Evolutionary conservation across 2,888 invertebrate species (phyloP).

Genomic region (Nomada flava): DNA sequence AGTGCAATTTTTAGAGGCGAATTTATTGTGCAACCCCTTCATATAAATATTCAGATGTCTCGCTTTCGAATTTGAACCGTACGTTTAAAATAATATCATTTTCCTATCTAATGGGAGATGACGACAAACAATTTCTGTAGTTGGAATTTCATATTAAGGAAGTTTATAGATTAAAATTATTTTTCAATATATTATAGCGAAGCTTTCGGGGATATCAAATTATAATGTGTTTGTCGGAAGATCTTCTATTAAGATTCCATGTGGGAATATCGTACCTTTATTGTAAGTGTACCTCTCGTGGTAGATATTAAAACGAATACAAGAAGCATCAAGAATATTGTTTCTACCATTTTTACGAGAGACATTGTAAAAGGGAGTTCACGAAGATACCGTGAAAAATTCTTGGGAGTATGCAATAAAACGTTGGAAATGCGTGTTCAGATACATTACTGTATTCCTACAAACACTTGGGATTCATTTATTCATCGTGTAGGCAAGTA

Average conservation of each 20-base stretch:
- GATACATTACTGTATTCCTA: neutral
- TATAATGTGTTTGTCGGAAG: neutral
- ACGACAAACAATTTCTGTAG: too few relatives aligned
- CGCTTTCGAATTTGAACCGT: too few relatives aligned
- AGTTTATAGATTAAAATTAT: too few relatives aligned
- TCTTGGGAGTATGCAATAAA: slow-evolving; percentile 12
- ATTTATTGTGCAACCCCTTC: too few relatives aligned
- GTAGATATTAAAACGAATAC: neutral
- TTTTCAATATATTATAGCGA: too few relatives aligned
- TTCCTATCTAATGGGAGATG: too few relatives aligned
- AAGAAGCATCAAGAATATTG: slow-evolving; percentile 5
- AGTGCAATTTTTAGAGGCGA: too few relatives aligned
- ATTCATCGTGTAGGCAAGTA: slow-evolving; percentile 1
- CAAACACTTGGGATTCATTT: slow-evolving; percentile 24
- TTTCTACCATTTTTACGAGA: slow-evolving; percentile 4
- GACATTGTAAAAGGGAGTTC: slow-evolving; percentile 4
- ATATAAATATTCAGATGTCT: too few relatives aligned
- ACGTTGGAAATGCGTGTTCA: slow-evolving; percentile 7
- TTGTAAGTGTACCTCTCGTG: neutral
- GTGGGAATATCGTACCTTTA: neutral
- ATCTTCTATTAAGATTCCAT: neutral
- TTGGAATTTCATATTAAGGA: too few relatives aligned
- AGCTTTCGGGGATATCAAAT: too few relatives aligned
- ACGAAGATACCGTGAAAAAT: neutral
- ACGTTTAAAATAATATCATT: too few relatives aligned